Evolutionary conservation across 30 jellyfish, hydroid and myxozoan genomes (phyloP).

Genomic region (Phacellophora camtschatica): DNA sequence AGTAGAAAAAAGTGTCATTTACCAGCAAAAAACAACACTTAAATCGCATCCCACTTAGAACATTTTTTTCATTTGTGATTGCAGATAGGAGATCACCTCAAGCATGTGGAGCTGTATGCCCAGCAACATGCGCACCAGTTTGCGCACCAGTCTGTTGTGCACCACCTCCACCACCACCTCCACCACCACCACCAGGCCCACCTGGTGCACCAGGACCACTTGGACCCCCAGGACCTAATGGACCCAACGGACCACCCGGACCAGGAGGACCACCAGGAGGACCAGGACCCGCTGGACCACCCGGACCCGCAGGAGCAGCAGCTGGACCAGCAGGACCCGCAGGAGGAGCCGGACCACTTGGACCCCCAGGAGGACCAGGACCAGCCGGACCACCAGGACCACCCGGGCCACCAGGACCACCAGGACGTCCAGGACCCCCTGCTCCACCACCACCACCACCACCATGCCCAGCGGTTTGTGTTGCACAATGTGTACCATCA

Average conservation of each 20-base stretch:
- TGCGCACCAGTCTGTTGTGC: constrained; percentile 94
- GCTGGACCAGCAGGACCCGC: constrained; percentile 96
- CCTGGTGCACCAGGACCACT: constrained; percentile 99
- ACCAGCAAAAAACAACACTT: too few relatives aligned
- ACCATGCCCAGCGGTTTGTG: constrained; percentile 94
- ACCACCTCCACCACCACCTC: constrained; percentile 98
- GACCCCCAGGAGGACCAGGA: constrained; percentile 99
- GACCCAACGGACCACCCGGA: constrained; percentile 99
- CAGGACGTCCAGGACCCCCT: constrained; percentile 99
- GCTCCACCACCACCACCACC: constrained; percentile 99
- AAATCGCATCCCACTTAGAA: too few relatives aligned
- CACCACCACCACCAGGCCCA: constrained; percentile 99
- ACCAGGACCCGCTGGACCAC: constrained; percentile 93
- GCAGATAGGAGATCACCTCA: constrained; percentile 85
- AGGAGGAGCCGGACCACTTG: constrained; percentile 86
- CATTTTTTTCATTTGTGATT: background rate
- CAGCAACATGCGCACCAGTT: constrained; percentile 95
- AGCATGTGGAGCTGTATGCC: constrained; percentile 88
- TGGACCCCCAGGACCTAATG: constrained; percentile 99
- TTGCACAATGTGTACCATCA: constrained; percentile 69
- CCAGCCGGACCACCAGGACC: constrained; percentile 99
- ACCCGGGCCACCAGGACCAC: constrained; percentile 99
- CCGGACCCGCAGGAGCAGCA: constrained; percentile 93
- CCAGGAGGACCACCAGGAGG: constrained; percentile 97
- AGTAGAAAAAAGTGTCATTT: too few relatives aligned